Percentiles rank a stretch among this genome's conserved stretches.
phyloP scores from a whole-genome alignment of 2,888 invertebrate species.

The Anorthoa munda region DNA sequence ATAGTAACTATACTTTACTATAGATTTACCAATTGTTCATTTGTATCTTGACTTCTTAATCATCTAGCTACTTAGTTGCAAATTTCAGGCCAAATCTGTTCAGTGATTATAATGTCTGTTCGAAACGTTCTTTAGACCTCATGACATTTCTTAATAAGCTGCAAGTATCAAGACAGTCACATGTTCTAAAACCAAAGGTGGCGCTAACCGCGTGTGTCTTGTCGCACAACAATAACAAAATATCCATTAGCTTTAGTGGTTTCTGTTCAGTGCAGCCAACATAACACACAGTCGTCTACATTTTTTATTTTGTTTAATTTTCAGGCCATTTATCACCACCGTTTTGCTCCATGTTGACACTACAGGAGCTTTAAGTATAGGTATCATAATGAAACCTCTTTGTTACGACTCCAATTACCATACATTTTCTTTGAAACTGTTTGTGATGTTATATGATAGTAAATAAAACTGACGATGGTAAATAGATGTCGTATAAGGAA shows the following conservation, averaged over 20 bases:
- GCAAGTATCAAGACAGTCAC: slow-evolving; percentile 74
- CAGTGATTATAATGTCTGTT: neutral
- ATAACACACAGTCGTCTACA: slow-evolving; percentile 58
- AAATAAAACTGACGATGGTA: slow-evolving; percentile 64
- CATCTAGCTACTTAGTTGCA: neutral
- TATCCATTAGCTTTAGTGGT: slow-evolving; percentile 90
- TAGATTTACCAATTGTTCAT: neutral
- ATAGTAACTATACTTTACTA: slow-evolving; percentile 3
- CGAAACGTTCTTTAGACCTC: neutral
- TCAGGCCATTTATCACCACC: slow-evolving; percentile 44
- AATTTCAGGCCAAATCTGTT: neutral
- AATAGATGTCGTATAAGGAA: slow-evolving; percentile 73
- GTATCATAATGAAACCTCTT: slow-evolving; percentile 48
- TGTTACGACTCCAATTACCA: slow-evolving; percentile 66
- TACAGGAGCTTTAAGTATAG: slow-evolving; percentile 24
- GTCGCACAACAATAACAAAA: slow-evolving; percentile 90
- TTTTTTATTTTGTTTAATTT: slow-evolving; percentile 63
- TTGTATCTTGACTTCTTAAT: neutral
- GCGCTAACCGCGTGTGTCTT: slow-evolving; percentile 90
- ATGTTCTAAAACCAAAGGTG: slow-evolving; percentile 72
- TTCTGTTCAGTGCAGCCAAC: slow-evolving; percentile 73
- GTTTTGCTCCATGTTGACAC: slow-evolving; percentile 45
- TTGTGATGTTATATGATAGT: slow-evolving; percentile 64
- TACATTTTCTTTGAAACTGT: slow-evolving; percentile 78
- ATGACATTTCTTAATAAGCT: neutral